phyloP scores from a whole-genome alignment of 92 coral and sea anemone species.

The Epizoanthus rinbou region DNA sequence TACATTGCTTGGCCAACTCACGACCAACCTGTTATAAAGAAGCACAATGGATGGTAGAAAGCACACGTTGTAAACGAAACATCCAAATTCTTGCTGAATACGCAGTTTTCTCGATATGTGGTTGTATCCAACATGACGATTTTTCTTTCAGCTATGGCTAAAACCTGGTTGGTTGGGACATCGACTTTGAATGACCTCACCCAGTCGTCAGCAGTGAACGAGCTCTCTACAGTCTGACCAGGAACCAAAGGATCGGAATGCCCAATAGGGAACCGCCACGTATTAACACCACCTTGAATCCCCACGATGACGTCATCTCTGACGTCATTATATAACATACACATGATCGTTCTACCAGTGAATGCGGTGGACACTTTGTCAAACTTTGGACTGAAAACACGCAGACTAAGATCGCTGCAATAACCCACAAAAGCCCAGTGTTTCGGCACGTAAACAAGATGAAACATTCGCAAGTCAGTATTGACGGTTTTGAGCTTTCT shows the following conservation, averaged over 20 bases:
- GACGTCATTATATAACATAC: slow-evolving; percentile 76
- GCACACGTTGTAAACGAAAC: slow-evolving; percentile 87
- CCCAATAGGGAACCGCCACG: slow-evolving; percentile 92
- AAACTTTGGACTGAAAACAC: slow-evolving; percentile 78
- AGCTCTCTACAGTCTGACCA: slow-evolving; percentile 69
- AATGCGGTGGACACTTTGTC: slow-evolving; percentile 70
- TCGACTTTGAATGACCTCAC: slow-evolving; percentile 76
- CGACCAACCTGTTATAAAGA: slow-evolving; percentile 80
- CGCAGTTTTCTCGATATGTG: slow-evolving; percentile 60
- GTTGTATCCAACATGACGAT: slow-evolving; percentile 73
- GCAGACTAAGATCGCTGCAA: slow-evolving; percentile 73
- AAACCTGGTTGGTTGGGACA: slow-evolving; percentile 65
- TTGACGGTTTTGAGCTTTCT: slow-evolving; percentile 46
- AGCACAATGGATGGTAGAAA: slow-evolving; percentile 82
- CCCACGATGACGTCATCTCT: slow-evolving; percentile 91
- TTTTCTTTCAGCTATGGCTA: slow-evolving; percentile 79
- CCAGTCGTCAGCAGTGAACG: slow-evolving; percentile 85
- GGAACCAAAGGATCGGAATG: slow-evolving; percentile 90
- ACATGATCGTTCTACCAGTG: slow-evolving; percentile 68
- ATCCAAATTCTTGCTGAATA: slow-evolving; percentile 74
- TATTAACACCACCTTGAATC: slow-evolving; percentile 83
- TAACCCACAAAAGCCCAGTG: slow-evolving; percentile 80
- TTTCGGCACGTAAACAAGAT: slow-evolving; percentile 69
- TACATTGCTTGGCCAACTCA: background rate
- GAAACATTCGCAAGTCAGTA: slow-evolving; percentile 67